Evolutionary conservation across 2,888 invertebrate genomes (phyloP), one percentile per base, ranked within the genome.

Genomic region (Drosophila mimica): DNA sequence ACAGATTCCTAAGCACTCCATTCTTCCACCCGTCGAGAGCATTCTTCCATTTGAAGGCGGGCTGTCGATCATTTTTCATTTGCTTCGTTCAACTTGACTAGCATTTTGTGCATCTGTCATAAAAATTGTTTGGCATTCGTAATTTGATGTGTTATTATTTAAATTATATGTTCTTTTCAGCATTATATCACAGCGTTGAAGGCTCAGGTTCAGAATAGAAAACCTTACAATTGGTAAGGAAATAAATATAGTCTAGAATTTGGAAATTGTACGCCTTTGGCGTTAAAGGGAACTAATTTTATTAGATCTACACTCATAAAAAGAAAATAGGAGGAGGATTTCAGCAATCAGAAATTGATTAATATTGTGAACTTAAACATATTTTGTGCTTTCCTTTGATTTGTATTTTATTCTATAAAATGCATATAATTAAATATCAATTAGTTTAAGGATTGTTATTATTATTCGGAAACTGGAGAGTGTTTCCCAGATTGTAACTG

Each of bases 61-160:
- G 25, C 17, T 13, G 11, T 43, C 57, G 43, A 51, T 69, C 53
- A 64, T 67, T 53, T 56, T 67, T 58, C 43, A 58, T 46, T 65
- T 70, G 13, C 43, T 59, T 48, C 15, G 25, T 28, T 57, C 6
- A n/a, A 17, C 30, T 20, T 38, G 13, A 11, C 15, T 54, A 25
- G 43, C 53, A 64, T 48, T 75, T 67, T 52, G 33, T 38, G 31
- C 25, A 43, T 56, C 77, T 67, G 72, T 68, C 67, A 40, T 61
- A 70, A 79, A 68, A 72, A 86, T 90, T 83, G 69, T 80, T 66
- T 76, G 70, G 75, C 65, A 74, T 66, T 75, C 60, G 70, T 78
- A 89, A 87, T 89, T 89, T 74, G 76, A 78, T 76, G 72, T 72
- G 76, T 81, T 90, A 89, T 85, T 85, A 87, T 90, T 76, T 49